Conservation (phyloP, 2,888 invertebrate species). For the Halocaridina rubra region DNA sequence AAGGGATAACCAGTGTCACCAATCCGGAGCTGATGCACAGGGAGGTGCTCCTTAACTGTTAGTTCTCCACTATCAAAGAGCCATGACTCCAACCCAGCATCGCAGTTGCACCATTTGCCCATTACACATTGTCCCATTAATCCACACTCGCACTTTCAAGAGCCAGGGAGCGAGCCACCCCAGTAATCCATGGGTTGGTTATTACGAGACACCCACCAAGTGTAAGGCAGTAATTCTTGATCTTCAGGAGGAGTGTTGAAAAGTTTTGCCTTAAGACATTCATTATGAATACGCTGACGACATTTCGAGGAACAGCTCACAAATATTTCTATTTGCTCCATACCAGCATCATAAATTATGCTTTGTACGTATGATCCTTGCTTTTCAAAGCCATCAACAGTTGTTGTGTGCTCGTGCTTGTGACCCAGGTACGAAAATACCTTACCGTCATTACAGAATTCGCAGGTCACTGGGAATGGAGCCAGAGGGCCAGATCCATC, state of each 20-base stretch:
- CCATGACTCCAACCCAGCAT: slow-evolving; percentile 77
- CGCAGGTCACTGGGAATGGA: slow-evolving; percentile 74
- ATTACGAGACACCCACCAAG: slow-evolving; percentile 95
- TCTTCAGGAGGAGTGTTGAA: slow-evolving; percentile 77
- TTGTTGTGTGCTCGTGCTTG: slow-evolving; percentile 75
- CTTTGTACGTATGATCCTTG: slow-evolving; percentile 91
- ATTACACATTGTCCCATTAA: slow-evolving; percentile 85
- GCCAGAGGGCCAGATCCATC: slow-evolving; percentile 94
- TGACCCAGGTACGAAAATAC: slow-evolving; percentile 74
- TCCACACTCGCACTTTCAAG: slow-evolving; percentile 90
- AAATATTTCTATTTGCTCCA: slow-evolving; percentile 75
- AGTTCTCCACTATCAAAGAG: slow-evolving; percentile 87
- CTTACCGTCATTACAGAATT: slow-evolving; percentile 54
- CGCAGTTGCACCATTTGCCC: slow-evolving; percentile 96
- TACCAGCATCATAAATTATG: slow-evolving; percentile 86
- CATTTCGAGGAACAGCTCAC: slow-evolving; percentile 76
- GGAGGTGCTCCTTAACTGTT: slow-evolving; percentile 83
- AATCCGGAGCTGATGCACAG: slow-evolving; percentile 90
- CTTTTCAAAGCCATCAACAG: slow-evolving; percentile 91
- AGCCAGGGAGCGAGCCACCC: slow-evolving; percentile 77
- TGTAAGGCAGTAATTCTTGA: slow-evolving; percentile 75
- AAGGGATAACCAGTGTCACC: slow-evolving; percentile 94
- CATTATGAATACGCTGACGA: slow-evolving; percentile 86
- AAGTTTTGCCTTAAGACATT: slow-evolving; percentile 84
- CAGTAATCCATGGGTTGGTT: slow-evolving; percentile 98